Evolutionary conservation across 2,888 invertebrate genomes (phyloP), one percentile per base, ranked within the genome.

Genomic region (Drosophila formosana): DNA sequence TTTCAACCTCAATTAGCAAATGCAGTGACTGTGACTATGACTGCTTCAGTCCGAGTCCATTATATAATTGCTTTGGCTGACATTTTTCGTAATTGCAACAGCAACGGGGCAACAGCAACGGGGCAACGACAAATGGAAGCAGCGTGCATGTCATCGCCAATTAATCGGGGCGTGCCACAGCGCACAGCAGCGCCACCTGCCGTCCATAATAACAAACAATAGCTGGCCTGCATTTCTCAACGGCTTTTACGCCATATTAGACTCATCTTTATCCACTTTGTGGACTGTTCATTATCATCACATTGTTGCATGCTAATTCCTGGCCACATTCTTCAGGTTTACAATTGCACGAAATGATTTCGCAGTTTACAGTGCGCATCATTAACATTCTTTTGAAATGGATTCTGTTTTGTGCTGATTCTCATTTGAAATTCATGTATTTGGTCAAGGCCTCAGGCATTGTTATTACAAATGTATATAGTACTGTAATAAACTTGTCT

Each of bases 1-100:
- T 69, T 50, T 60, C 65, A 70, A 73, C 73, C 76, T 70, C 81
- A 88, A 85, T 85, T 88, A 83, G 68, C 58, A 75, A 79, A 79
- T 83, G 85, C 85, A 86, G 50, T 69, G 76, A 72, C 72, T 78
- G 71, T 65, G 67, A 25, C 39, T 4, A 23, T 30, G 9, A 30
- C 34, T 11, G 28, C 53, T 49, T 61, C 67, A 49, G 51, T 67
- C 68, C 28, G 41, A 74, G 63, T 67, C 80, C 82, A 88, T 84
- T 88, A 88, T 67, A 79, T 80, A 84, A 84, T 88, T 85, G 73
- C 70, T 57, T 53, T 49, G 61, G 46, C 71, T 69, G 69, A 43
- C 67, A 68, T 70, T 78, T 58, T 67, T 66, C 41, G 45, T 56
- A 56, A 56, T 41, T 18, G 39, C 39, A 41, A 13, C 13, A 6